Evolutionary conservation across 1,140 invertebrate genomes (phyloP), one percentile per base, ranked within the genome.

Genomic region (Heliothis virescens): DNA sequence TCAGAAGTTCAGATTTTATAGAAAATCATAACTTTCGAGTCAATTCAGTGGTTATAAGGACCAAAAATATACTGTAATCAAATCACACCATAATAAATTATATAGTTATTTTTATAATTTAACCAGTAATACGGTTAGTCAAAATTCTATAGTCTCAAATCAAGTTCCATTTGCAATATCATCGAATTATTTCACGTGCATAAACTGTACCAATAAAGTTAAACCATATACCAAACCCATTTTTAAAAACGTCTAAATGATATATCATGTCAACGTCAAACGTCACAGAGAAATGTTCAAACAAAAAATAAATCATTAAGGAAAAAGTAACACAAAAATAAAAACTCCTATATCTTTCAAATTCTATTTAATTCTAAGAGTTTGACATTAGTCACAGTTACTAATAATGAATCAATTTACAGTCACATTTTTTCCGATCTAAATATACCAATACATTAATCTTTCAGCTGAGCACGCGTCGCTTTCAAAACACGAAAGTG

Each of bases 391-490:
- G 74, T 76, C 74, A 63, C 48, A 65, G 48, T 34, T 76, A 63
- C 48, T 47, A 50, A 76, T 76, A 76, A 76, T 76, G 74, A 76
- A 76, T 76, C 74, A 76, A 75, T 76, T 76, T 76, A 52, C 73
- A 76, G 73, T 76, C 59, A 26, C 73, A 65, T 52, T 76, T 67
- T 63, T 76, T 76, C 53, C 41, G 18, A 34, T 65, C 74, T 76
- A 76, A 76, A 76, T 65, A 76, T 76, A 76, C 21, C 12, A 53
- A 41, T 48, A 53, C 74, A 65, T 83, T 75, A 52, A 83, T 83
- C 82, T 78, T 78, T 80, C 67, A 77, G 74, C 29, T 47, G 74
- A 79, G 83, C 81, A 79, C 82, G 80, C 82, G 83, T 55, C 74
- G 69, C 21, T 80, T 67, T 78, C 72, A 83, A 83, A 77, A 80